A percentile compares a stretch with the other conserved stretches of the same genome.
Evolutionary conservation across 2,797 vertebrate species (phyloP).

Genomic region (Eospalax fontanierii): DNA sequence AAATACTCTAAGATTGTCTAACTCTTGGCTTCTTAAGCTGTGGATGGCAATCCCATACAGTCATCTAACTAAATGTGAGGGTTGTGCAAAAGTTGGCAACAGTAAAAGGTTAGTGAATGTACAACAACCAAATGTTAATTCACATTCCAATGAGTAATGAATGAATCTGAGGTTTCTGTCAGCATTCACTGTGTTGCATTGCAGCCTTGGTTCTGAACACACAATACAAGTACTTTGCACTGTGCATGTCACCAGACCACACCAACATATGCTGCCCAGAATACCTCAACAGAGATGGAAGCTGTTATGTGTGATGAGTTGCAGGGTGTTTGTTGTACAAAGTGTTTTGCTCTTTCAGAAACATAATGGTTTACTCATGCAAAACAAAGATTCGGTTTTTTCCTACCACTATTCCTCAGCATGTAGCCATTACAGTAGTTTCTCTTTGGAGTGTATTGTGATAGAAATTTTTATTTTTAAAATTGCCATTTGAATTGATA

Average conservation of each 20-base stretch:
- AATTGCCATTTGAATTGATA: background rate
- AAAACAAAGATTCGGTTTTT: background rate
- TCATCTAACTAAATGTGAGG: background rate
- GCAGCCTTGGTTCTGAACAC: background rate
- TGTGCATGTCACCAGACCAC: background rate
- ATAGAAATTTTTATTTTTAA: background rate
- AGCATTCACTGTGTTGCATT: background rate
- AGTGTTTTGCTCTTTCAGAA: background rate
- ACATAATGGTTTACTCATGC: no score
- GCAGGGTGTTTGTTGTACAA: background rate
- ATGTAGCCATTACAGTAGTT: no score
- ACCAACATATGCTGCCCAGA: background rate
- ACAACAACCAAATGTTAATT: background rate
- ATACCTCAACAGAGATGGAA: no score
- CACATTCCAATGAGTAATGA: background rate
- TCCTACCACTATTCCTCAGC: background rate
- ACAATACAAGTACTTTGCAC: background rate
- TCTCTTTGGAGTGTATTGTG: background rate
- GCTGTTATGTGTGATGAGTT: background rate
- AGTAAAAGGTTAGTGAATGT: background rate
- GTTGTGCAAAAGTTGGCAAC: background rate
- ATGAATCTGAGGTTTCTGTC: background rate
- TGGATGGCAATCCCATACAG: background rate
- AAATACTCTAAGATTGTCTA: slow-evolving; percentile 17
- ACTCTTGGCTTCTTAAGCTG: background rate